Evolutionary conservation across 1,140 invertebrate species (phyloP), one percentile per base, ranked within the genome.

Genomic region (Hormaphis cornu): DNA sequence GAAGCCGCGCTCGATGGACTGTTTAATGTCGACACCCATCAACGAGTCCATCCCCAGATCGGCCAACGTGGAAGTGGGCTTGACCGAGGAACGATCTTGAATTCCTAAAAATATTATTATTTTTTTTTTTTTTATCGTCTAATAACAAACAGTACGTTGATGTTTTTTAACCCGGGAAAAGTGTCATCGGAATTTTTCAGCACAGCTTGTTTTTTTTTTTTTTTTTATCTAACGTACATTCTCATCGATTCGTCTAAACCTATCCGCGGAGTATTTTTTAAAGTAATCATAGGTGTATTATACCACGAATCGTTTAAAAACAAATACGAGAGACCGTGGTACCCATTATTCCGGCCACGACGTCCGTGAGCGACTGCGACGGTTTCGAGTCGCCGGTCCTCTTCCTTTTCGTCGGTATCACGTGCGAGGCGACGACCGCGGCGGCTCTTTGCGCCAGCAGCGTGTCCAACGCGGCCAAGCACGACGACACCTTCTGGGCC

Each of bases 31-130:
- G 6, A 70, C 58, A 24, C 44, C 69, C 44, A 59, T 72, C 8
- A 72, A 61, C 2, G 71, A 72, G 26, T 72, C 71, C 69, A 72
- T 70, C 26, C 71, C 71, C 18, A 72, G 42, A 44, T 72, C 71
- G 8, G 71, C 58, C 16, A 72, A 48, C 3, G 71, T 59, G 52
- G 70, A 58, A 16, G 46, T 3, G 6, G 56, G 7, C 9, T 61
- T 71, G 3, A 71, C 30, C 7, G 56, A 52, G 28, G 7, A 12
- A 7, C 35, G 56, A 52, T 71, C 37, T 71, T 59, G 53, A 53
- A 71, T 71, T 3, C 70, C 70, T 71, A 12, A 44, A 70, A 30
- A 10, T n/a, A 52, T 22, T 1, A 69, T n/a, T n/a, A n/a, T n/a
- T n/a, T n/a, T n/a, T n/a, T n/a, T n/a, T n/a, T n/a, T n/a, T n/a